Evolutionary conservation across 2,888 invertebrate species (phyloP), one percentile per base, ranked within the genome.

Genomic region (Orchestes rusci): DNA sequence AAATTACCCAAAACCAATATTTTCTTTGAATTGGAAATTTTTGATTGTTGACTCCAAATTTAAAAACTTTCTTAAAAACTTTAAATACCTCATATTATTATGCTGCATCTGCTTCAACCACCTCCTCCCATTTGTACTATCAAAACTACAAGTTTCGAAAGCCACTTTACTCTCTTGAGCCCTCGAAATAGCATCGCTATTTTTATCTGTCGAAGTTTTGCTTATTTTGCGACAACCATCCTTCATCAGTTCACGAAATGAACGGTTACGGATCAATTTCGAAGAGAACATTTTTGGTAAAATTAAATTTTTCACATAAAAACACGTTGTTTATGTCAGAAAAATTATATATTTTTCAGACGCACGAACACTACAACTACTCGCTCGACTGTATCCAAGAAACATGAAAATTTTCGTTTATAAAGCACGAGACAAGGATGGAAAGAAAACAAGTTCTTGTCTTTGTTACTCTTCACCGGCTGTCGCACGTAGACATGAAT

Each of bases 181-280:
- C 41, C 73, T 68, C 1, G 73, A 71, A 69, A 77, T 74, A 16
- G 74, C 73, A 59, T 77, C 77, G 39, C 76, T 77, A 60, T 77
- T 77, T 10, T 76, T 73, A 34, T 73, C 73, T 59, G 74, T 75
- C 13, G 75, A 73, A 1, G 77, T 77, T 65, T 76, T 78, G 65
- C 76, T 76, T 53, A 78, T 78, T 48, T 72, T 54, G 32, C 67
- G 54, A 18, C 41, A 52, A n/a, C 59, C 36, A 30, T 60, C 58
- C 31, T 55, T 58, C 17, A 59, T 29, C 4, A 64, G 31, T 52
- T 66, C 65, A 42, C 63, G 59, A 49, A 59, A 59, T 23, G 60
- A 55, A 12, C 59, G 58, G 43, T 59, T 59, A 18, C 45, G 39
- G 16, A 38, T 37, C 18, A 48, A 15, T 36, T 51, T 51, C 48